Base-by-base conservation (phyloP, 2,888 invertebrate species). In the Mimas tiliae region DNA sequence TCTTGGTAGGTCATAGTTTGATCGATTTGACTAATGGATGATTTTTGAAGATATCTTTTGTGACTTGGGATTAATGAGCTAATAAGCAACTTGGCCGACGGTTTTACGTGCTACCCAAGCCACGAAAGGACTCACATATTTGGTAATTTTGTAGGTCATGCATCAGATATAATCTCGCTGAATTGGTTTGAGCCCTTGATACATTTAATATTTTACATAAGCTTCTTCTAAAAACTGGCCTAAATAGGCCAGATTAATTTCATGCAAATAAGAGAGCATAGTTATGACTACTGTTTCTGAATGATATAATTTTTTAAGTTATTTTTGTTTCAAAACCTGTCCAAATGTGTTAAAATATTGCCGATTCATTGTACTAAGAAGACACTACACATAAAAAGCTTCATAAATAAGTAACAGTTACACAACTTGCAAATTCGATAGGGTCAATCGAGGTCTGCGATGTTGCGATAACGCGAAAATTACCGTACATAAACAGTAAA, bases 401-500 rank as follows among this genome's bases (percentile, higher is more conserved):
- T 58, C 58, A 58, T 58, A 58, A 52, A 55, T 55, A 38, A 55
- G 38, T 42, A 58, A 42, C 58, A 58, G 58, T 58, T 58, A 38
- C 42, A 38, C 55, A 55, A 55, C 50, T 69, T 65, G 69, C 75
- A 65, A 74, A 65, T 70, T 70, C 74, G 78, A 80, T 79, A 78
- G 78, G 78, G 78, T 82, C 75, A 78, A 76, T 71, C 72, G 79
- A 81, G 80, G 80, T 81, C 76, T 74, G 68, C 67, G 72, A 74
- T 77, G 74, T 69, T 64, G 71, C 72, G 72, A 75, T 76, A 77
- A 80, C 68, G 65, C 42, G 58, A 58, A 58, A 58, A 58, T 58
- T 58, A 58, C 58, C 58, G 67, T 68, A 68, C 72, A 71, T 72
- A 74, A 74, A 68, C 72, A 74, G 74, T 74, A 75, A 70, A 70